Evolutionary conservation across 2,888 invertebrate species (phyloP).

Genomic region (Lycocerus yunnanus): DNA sequence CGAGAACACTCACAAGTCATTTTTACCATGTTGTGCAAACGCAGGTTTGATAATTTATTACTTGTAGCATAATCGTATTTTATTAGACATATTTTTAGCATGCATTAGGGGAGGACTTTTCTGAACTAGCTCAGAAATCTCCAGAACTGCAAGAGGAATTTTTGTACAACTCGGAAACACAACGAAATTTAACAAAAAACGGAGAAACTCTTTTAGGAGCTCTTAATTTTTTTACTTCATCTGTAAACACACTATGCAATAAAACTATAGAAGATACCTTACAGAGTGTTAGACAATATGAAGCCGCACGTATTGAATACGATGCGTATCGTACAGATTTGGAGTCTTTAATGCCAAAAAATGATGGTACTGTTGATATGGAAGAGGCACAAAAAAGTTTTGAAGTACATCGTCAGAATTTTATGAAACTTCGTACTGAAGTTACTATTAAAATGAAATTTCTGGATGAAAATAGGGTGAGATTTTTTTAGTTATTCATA

Average conservation of each 20-base stretch:
- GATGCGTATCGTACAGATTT: constrained; percentile 97
- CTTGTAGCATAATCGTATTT: neutral
- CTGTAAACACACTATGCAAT: constrained; percentile 93
- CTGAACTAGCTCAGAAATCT: constrained; percentile 93
- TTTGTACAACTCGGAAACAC: constrained; percentile 94
- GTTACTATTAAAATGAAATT: constrained; percentile 95
- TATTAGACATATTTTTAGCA: constrained; percentile 63
- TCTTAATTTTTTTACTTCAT: constrained; percentile 94
- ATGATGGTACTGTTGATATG: constrained; percentile 64
- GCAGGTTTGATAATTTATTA: constrained; percentile 57
- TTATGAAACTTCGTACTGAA: constrained; percentile 91
- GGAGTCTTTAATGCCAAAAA: constrained; percentile 75
- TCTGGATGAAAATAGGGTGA: constrained; percentile 95
- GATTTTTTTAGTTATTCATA: constrained; percentile 35
- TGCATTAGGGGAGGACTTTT: constrained; percentile 90
- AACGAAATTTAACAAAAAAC: constrained; percentile 89
- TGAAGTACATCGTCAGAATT: constrained; percentile 84
- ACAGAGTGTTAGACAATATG: constrained; percentile 76
- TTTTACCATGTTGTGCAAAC: constrained; percentile 86
- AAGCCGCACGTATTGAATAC: constrained; percentile 86
- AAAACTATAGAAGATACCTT: constrained; percentile 97
- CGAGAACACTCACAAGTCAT: constrained; percentile 84
- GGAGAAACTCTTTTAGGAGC: constrained; percentile 92
- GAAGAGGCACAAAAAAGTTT: constrained; percentile 83
- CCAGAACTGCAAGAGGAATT: constrained; percentile 95